Conservation (phyloP, 2,888 invertebrate species). For the Rhaphigaster nebulosa region DNA sequence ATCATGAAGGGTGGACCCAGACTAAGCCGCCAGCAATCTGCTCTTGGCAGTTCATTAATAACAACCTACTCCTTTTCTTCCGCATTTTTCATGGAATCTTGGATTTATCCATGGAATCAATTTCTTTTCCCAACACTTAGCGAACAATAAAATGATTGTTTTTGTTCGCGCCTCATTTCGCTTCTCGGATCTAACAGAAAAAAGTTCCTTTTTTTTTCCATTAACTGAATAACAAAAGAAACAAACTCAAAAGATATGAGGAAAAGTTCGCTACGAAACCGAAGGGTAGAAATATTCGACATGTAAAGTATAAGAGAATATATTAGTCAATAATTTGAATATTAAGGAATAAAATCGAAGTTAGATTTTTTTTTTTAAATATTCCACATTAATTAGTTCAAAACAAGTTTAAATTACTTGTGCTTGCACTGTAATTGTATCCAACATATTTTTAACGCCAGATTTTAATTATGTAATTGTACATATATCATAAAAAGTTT, state of each 20-base stretch:
- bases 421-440: no score
- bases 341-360: no score
- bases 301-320: no score
- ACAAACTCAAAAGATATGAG: background rate
- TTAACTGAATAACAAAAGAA: background rate
- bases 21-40: background rate
- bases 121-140: background rate
- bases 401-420: no score
- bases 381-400: no score
- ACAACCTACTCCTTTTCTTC: background rate
- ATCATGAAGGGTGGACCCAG: background rate
- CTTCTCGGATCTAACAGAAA: background rate
- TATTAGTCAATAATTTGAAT: no score
- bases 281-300: no score
- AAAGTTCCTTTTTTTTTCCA: background rate
- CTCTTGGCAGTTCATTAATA: background rate
- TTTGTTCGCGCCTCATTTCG: background rate
- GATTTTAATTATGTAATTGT: no score
- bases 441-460: no score
- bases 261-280: background rate
- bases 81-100: background rate
- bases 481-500: no score
- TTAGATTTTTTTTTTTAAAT: no score
- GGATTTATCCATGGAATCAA: background rate
- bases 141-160: conserved; percentile 2